These are phyloP conservation scores for Steinernema scapterisci DNA, from an alignment of 2,888 invertebrate genomes.

Conservation along the genomic window DNA sequence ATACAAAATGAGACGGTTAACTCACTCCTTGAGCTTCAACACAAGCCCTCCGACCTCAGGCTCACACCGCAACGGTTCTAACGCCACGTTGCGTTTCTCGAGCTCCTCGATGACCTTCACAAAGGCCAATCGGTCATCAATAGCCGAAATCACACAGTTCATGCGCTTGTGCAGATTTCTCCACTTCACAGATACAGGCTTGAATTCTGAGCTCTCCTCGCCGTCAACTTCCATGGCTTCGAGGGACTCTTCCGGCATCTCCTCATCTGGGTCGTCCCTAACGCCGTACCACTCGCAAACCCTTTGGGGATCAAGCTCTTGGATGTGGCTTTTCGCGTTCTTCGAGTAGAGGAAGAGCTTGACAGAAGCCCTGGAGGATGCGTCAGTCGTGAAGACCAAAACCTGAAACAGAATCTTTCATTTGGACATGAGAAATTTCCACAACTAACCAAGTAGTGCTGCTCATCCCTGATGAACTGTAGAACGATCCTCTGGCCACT, in stretches of 20 bases:
- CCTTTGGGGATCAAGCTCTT: neutral
- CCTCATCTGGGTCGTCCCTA: neutral
- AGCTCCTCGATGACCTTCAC: constrained; percentile 51
- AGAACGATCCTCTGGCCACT: constrained; percentile 48
- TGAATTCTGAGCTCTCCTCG: neutral
- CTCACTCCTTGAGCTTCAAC: constrained; percentile 50
- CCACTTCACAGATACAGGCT: neutral
- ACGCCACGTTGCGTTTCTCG: constrained; percentile 47
- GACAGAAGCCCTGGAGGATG: constrained; percentile 36
- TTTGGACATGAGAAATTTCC: neutral
- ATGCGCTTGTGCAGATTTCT: constrained; percentile 37
- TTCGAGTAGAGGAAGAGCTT: constrained; percentile 38
- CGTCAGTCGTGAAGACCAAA: constrained; percentile 43
- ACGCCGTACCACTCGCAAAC: constrained; percentile 12
- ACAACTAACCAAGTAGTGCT: constrained; percentile 46
- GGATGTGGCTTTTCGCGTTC: neutral
- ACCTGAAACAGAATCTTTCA: constrained; percentile 39
- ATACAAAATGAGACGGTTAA: neutral
- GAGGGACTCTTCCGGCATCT: neutral
- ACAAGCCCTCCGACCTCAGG: constrained; percentile 56
- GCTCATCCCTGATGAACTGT: constrained; percentile 52
- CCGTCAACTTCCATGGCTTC: constrained; percentile 20
- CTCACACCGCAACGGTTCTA: constrained; percentile 42
- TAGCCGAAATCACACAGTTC: constrained; percentile 51
- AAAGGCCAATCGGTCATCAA: constrained; percentile 61